Evolutionary conservation across 1,140 invertebrate species (phyloP), one percentile per base, ranked within the genome.

Genomic region (Drosophila guanche): DNA sequence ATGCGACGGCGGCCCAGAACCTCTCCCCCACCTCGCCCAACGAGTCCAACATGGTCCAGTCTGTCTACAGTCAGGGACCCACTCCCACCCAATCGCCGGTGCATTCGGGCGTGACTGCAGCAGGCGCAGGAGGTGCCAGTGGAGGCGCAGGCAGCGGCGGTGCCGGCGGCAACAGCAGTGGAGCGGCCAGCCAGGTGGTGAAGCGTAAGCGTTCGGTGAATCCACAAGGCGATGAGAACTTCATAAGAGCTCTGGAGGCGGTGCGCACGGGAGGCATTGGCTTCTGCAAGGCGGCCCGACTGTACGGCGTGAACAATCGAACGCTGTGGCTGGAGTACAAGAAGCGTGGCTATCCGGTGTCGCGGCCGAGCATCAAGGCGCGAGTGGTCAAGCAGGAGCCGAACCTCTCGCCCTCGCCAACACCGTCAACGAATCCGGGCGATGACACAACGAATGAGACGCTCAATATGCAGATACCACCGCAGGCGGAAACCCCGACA

Each of bases 271-370:
- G 96, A n/a, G 95, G 95, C 16, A 96, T 97, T 63, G 96, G 96
- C 1, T 96, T 97, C 91, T 96, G 96, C 90, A 96, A 96, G 76
- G 96, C 96, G 5, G 96, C 95, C 0, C 92, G 95, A 41, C 94
- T 96, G 91, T 96, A 95, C 89, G 95, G 95, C 12, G 95, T 96
- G 1, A 97, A 96, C 91, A 96, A 96, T 91, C 93, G 96, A 37
- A 96, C 96, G 0, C 90, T 97, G 1, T 97, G 96, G 96, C 92
- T 96, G 12, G 96, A 97, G 78, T 96, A 96, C 81, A 96, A 96
- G 76, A 96, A 96, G 89, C 93, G 95, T 14, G 96, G 96, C 0
- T 96, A 96, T 85, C 95, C 95, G 1, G 95, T 95, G 67, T 95
- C 94, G 65, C 91, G 95, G 54, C 94, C 95, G 1, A 95, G 95